These are phyloP conservation scores for Ptychodera flava DNA, from an alignment of 35 echinoderm and acorn worm species.

Conservation along the genomic window DNA sequence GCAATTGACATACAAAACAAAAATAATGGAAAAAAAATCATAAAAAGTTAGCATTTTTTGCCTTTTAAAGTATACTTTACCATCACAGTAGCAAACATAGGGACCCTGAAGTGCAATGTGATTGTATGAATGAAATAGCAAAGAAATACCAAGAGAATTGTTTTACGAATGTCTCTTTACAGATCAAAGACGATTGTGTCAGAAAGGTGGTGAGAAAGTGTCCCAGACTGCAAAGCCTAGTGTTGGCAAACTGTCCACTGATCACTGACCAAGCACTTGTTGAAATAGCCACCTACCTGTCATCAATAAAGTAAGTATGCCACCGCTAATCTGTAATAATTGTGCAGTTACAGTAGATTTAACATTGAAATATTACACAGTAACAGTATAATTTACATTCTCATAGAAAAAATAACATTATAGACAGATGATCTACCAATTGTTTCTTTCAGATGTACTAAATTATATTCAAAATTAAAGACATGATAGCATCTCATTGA, in stretches of 20 bases:
- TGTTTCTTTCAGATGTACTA: background rate
- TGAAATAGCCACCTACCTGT: constrained; percentile 73
- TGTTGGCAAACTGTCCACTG: constrained; percentile 75
- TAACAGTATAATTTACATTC: background rate
- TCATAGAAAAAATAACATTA: background rate
- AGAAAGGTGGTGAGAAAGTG: constrained; percentile 66
- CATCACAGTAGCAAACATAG: too few species aligned
- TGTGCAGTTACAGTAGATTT: too few species aligned
- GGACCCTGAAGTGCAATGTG: too few species aligned
- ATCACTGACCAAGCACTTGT: constrained; percentile 57
- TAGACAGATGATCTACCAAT: background rate
- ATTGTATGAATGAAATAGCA: too few species aligned
- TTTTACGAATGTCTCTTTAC: too few species aligned
- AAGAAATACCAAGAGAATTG: too few species aligned
- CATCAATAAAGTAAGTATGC: constrained; percentile 57
- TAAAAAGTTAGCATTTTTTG: background rate
- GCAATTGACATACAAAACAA: too few species aligned
- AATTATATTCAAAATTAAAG: background rate
- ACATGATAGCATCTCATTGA: background rate
- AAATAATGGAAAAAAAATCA: too few species aligned
- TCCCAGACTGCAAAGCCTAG: constrained; percentile 52
- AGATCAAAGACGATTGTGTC: constrained; percentile 70
- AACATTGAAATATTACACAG: background rate
- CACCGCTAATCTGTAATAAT: background rate
- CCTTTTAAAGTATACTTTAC: too few species aligned